Evolutionary conservation across 2,888 invertebrate species (phyloP).

Genomic region (Drosophila kambysellisi): DNA sequence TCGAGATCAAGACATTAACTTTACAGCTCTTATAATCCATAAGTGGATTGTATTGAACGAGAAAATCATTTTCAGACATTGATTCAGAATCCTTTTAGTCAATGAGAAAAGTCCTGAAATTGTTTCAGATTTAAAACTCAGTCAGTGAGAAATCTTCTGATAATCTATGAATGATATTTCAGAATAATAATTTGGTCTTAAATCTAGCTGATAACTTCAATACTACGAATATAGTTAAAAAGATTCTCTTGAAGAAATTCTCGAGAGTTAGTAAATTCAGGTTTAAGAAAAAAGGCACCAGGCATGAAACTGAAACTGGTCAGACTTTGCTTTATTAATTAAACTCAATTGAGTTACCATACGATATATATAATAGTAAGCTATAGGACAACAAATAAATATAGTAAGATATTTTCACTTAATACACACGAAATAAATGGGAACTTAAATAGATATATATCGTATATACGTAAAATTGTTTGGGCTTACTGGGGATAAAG

Average conservation of each 20-base stretch:
- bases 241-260: neutral
- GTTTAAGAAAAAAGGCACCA: neutral
- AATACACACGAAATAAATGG: conserved; percentile 29
- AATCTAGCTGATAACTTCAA: neutral
- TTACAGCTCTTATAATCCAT: neutral
- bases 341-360: conserved; percentile 20
- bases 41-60: neutral
- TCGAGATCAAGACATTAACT: conserved; percentile 1
- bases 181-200: neutral
- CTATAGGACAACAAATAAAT: conserved; percentile 24
- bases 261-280: neutral
- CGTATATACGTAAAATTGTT: conserved; percentile 6
- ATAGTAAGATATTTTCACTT: conserved; percentile 22
- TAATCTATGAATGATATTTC: neutral
- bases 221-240: neutral
- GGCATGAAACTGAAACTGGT: neutral
- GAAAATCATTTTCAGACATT: neutral
- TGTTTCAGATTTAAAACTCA: neutral
- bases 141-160: neutral
- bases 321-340: neutral
- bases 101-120: neutral
- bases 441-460: conserved; percentile 31
- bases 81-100: neutral
- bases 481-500: conserved; percentile 13
- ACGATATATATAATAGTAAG: conserved; percentile 25